Evolutionary conservation across 2,797 vertebrate species (phyloP), one percentile per base, ranked within the genome.

Genomic region (Labroides dimidiatus): DNA sequence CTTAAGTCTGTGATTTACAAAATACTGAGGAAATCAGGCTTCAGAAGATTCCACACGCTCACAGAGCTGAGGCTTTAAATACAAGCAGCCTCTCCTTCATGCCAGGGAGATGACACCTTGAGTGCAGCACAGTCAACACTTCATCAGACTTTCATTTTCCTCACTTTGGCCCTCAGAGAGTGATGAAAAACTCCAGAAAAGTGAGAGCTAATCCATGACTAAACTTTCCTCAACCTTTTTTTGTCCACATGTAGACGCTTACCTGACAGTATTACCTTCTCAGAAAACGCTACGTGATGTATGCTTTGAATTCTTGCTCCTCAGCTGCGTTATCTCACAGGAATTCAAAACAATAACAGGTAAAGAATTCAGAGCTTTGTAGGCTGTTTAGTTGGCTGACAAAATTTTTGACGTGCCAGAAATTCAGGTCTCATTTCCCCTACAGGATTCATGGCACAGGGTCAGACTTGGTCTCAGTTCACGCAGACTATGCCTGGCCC

Each of bases 1-100:
- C 14, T 13, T 15, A 21, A 20, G 11, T n/a, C 4, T 52, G 23
- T 12, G 37, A 56, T 57, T 51, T 58, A 16, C 44, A 17, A 23
- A 19, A 19, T 7, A 36, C 19, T 6, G 3, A 12, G 2, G 10
- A 51, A 56, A 20, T 20, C 3, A 50, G 21, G 6, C 15, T 36
- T 44, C 51, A 21, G 24, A 15, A 47, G 42, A 11, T 11, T 23
- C 24, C 17, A 33, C 30, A 6, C 30, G 8, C 30, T 6, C 5
- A 51, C 63, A 48, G 21, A 58, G 16, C 50, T 12, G 27, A 75
- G 53, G 10, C 11, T 13, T 43, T 47, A 61, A 64, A 65, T 47
- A 27, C 4, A 30, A 52, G 0, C 2, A 41, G 21, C 51, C 5
- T 30, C 41, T 13, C 3, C 36, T 36, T 56, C 16, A 24, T 52